Base-by-base conservation (phyloP, 2,797 vertebrate species). In the Menidia menidia region DNA sequence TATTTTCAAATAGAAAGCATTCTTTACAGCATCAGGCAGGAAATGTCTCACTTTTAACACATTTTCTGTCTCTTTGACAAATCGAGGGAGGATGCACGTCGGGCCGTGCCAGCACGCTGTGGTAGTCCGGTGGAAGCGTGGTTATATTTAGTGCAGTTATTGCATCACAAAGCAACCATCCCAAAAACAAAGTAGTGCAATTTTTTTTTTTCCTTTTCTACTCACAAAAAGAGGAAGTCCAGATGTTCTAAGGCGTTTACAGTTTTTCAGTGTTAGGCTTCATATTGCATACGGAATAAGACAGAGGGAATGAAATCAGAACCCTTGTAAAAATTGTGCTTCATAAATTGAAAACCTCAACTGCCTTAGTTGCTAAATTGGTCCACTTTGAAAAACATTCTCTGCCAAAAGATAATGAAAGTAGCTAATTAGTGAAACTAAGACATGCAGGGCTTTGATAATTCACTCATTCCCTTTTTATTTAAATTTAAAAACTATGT, bases 231-330 rank as follows among this genome's bases (percentile, higher is more conserved):
- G 87, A 94, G 92, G 91, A 94, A 94, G 92, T 95, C 88, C 90
- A 91, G 87, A 93, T 93, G 91, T 91, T 93, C 90, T 92, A 93
- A 94, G 93, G 93, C 91, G 91, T 91, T 92, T 86, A 75, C 86
- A 88, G 81, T 92, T 89, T 89, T 86, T 94, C 89, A 91, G 91
- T 91, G 89, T 91, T 89, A 85, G 83, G 89, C 89, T 93, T 92
- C 78, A 90, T 94, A 94, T 94, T 94, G 94, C 94, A 94, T 94
- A 94, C 92, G 92, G 93, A 93, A 94, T 94, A 90, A 94, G 88
- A 93, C 80, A 87, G 85, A 91, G 84, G 84, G 91, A 90, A 89
- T 63, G 54, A 90, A 93, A 92, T 87, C 60, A 91, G 83, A 90
- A 89, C 80, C 81, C 35, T 89, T 89, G 91, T 93, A 94, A 89